Evolutionary conservation across 2,113 vertebrate genomes (phyloP), one percentile per base, ranked within the genome.

Genomic region (Prionailurus viverrinus): DNA sequence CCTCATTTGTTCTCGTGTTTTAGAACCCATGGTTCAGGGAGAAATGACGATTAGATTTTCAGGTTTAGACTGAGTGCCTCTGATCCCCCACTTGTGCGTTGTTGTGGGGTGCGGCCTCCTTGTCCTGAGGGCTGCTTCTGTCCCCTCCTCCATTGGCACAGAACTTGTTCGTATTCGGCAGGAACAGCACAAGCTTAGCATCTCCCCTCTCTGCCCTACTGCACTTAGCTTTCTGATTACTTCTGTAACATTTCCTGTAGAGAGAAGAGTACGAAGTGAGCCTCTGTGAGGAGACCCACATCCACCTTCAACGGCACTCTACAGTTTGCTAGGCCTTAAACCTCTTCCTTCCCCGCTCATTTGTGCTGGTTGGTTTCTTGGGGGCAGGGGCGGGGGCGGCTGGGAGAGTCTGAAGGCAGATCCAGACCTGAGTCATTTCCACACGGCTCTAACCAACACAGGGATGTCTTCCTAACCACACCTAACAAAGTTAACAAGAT

Each of bases 1-100:
- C 5, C 90, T 85, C 4, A 4, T 94, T 83, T 76, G 25, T 48
- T 5, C 12, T 76, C 14, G 14, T 68, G 29, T 78, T 74, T 79
- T 45, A 88, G 69, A 68, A 79, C 45, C 73, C 8, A 41, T 36
- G 55, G n/a, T 91, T 80, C 88, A 69, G 18, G n/a, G 63, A 92
- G 71, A 92, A 58, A 65, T 55, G 78, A 74, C 36, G 90, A 39
- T 45, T 29, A 79, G 68, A 23, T 69, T 73, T 1, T 41, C 29
- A 65, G 78, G 51, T 73, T 78, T 53, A 21, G 27, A 23, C 33
- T 19, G 31, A 55, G 68, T 39, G 45, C 65, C 31, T 87, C 15
- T 31, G 18, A 25, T 27, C 58, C 79, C 51, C 69, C 48, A 31
- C 21, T 78, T 73, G 48, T 25, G 45, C 10, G 0, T 89, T 48